Percentiles rank a stretch among this genome's conserved stretches.
Evolutionary conservation across 2,888 invertebrate genomes (phyloP).

Genomic region (Microplitis manilae): DNA sequence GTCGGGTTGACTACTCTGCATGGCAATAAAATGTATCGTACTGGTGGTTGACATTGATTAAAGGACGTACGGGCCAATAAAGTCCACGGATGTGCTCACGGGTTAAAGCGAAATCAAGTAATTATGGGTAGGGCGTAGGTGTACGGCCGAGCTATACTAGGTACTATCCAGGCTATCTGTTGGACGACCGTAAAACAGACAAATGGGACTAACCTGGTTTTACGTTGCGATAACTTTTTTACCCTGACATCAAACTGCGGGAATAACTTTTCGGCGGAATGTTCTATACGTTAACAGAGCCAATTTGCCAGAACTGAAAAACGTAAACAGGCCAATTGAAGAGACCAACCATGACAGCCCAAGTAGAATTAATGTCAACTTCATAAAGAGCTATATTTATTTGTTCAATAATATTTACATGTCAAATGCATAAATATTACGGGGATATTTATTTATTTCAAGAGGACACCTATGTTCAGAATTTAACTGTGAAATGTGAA

Average conservation of each 20-base stretch:
- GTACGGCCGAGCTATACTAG: conserved; percentile 13
- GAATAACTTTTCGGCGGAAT: conserved; percentile 38
- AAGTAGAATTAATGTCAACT: conserved; percentile 2
- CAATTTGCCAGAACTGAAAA: conserved; percentile 41
- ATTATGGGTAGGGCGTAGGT: conserved; percentile 50
- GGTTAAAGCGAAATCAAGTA: conserved; percentile 53
- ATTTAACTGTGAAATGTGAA: background rate
- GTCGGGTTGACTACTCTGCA: background rate
- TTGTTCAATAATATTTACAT: background rate
- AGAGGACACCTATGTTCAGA: background rate
- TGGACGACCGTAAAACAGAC: conserved; percentile 49
- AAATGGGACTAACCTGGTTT: conserved; percentile 51
- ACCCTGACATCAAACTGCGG: conserved; percentile 23
- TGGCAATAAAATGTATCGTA: conserved; percentile 40
- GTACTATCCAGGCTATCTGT: conserved; percentile 26
- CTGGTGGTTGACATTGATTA: conserved; percentile 55
- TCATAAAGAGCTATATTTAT: background rate
- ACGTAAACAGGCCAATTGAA: conserved; percentile 25
- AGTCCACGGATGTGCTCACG: conserved; percentile 45
- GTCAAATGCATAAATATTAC: background rate
- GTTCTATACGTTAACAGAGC: conserved; percentile 43
- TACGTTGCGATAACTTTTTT: conserved; percentile 50
- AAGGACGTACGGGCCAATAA: conserved; percentile 56
- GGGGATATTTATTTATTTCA: background rate
- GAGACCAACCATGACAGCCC: conserved; percentile 1